A percentile compares a stretch with the other conserved stretches of the same genome.
Evolutionary conservation across 1,140 invertebrate species (phyloP).

Genomic region (Pseudomyrmex gracilis): DNA sequence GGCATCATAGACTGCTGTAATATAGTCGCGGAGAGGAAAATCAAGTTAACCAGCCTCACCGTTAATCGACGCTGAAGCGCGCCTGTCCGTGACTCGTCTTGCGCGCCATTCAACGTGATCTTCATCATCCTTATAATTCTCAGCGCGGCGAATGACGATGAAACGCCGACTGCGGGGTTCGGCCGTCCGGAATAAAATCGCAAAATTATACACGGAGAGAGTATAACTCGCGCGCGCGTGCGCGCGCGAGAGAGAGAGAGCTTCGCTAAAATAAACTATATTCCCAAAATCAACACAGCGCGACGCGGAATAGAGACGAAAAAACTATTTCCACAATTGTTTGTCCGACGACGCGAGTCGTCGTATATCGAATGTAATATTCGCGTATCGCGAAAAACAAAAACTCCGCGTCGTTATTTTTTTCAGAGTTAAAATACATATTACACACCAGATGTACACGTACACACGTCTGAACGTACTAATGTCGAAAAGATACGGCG

Average conservation of each 20-base stretch:
- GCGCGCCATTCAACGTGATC: slow-evolving; percentile 50
- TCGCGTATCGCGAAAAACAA: too few relatives aligned
- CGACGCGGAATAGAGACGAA: slow-evolving; percentile 15
- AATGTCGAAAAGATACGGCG: too few relatives aligned
- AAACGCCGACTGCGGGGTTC: neutral
- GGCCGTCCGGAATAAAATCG: neutral
- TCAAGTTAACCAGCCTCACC: slow-evolving; percentile 55
- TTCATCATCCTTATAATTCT: slow-evolving; percentile 39
- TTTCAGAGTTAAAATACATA: too few relatives aligned
- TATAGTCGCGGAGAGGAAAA: slow-evolving; percentile 45
- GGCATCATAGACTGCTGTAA: slow-evolving; percentile 22
- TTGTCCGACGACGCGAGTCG: neutral
- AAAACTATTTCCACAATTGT: slow-evolving; percentile 25
- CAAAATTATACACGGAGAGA: neutral
- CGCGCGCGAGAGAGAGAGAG: neutral
- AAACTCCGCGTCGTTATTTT: too few relatives aligned
- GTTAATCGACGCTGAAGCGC: slow-evolving; percentile 54
- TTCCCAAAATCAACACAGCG: slow-evolving; percentile 7
- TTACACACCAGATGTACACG: too few relatives aligned
- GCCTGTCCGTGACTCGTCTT: slow-evolving; percentile 43
- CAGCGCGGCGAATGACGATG: slow-evolving; percentile 16
- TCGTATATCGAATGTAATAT: too few relatives aligned
- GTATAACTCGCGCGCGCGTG: too few relatives aligned
- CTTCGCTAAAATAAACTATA: slow-evolving; percentile 22
- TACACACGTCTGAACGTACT: too few relatives aligned